Percentiles rank a stretch among this genome's conserved stretches.
These are phyloP conservation scores for Miichthys miiuy DNA, from an alignment of 2,797 vertebrate genomes.

Conservation along the genomic window DNA sequence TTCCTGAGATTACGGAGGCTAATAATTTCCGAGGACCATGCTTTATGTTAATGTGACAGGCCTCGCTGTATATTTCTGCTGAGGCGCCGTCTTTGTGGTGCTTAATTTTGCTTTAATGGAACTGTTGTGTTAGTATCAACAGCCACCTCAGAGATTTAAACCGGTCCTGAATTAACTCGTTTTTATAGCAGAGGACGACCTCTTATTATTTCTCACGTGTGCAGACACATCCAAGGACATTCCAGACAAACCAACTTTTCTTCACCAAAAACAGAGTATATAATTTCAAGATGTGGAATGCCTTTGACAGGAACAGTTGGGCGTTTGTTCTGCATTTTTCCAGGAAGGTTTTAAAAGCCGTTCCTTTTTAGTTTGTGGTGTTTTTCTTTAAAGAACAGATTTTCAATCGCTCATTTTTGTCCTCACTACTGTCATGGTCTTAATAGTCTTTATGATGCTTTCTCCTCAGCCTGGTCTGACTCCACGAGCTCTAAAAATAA, in stretches of 20 bases:
- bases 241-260: not conserved
- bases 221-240: conserved; percentile 36
- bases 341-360: not conserved
- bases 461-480: not conserved
- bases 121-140: conserved; percentile 83
- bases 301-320: not conserved
- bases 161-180: conserved; percentile 73
- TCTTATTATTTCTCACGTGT: conserved; percentile 71
- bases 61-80: conserved; percentile 87
- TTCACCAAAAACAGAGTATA: not conserved
- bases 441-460: conserved; percentile 1
- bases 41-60: conserved; percentile 92
- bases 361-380: not conserved
- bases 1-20: conserved; percentile 88
- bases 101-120: conserved; percentile 87
- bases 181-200: conserved; percentile 80
- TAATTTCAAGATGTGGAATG: not conserved
- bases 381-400: conserved; percentile 4
- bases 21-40: conserved; percentile 88
- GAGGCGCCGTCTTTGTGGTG: conserved; percentile 84
- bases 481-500: conserved; percentile 12
- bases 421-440: too few species aligned
- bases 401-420: not conserved
- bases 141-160: conserved; percentile 81
- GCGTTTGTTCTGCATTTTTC: not conserved